Evolutionary conservation across 1,140 invertebrate genomes (phyloP).

Genomic region (Pseudomyrmex gracilis): DNA sequence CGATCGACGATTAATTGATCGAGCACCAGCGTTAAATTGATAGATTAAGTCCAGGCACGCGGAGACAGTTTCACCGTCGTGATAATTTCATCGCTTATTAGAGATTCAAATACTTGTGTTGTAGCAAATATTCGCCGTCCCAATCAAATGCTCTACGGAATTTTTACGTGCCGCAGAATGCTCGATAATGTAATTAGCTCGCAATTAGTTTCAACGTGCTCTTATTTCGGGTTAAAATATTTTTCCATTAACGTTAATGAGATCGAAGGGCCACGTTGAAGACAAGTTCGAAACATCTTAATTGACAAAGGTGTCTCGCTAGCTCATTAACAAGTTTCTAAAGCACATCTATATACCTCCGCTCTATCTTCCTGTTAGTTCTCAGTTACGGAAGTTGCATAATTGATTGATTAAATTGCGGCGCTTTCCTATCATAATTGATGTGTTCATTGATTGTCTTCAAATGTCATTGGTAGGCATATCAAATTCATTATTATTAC

Average conservation of each 20-base stretch:
- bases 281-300: conserved; percentile 34
- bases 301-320: conserved; percentile 54
- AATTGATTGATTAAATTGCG: conserved; percentile 72
- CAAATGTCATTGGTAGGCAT: conserved; percentile 64
- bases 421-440: conserved; percentile 64
- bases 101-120: neutral
- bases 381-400: conserved; percentile 61
- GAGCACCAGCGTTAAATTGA: conserved; percentile 29
- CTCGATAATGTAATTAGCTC: neutral
- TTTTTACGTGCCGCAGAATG: neutral
- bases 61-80: neutral
- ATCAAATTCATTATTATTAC: conserved; percentile 66
- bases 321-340: conserved; percentile 61
- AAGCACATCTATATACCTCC: conserved; percentile 40
- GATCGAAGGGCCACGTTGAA: neutral
- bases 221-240: conserved; percentile 13
- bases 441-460: conserved; percentile 60
- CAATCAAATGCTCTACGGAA: neutral
- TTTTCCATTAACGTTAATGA: conserved; percentile 37
- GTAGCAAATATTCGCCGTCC: neutral
- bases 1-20: conserved; percentile 48
- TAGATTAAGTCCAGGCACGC: conserved; percentile 18
- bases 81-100: conserved; percentile 28
- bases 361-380: conserved; percentile 38
- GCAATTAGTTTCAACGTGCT: neutral